Evolutionary conservation across 2,888 invertebrate species (phyloP).

Genomic region (Coleophora deauratella): DNA sequence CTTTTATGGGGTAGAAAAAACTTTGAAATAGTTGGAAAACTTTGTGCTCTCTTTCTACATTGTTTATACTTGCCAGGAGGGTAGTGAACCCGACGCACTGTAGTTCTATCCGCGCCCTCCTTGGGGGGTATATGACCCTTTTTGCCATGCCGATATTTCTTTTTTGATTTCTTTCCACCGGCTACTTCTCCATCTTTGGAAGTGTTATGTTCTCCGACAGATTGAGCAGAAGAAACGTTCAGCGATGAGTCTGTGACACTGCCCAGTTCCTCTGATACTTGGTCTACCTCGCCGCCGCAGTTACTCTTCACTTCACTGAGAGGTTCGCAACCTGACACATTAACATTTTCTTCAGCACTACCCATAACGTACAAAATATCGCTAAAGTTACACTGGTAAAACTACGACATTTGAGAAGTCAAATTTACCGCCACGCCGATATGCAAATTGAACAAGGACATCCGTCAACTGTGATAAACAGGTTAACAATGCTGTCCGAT

Average conservation of each 20-base stretch:
- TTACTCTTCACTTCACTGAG: conserved; percentile 19
- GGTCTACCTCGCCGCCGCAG: too few relatives aligned
- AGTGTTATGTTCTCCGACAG: conserved; percentile 35
- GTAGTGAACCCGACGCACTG: conserved; percentile 55
- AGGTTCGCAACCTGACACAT: conserved; percentile 16
- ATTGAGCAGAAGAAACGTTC: conserved; percentile 31
- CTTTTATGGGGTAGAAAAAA: conserved; percentile 83
- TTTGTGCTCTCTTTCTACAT: conserved; percentile 79
- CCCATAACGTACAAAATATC: conserved; percentile 43
- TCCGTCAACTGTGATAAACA: conserved; percentile 71
- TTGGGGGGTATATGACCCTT: conserved; percentile 54
- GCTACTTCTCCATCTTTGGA: conserved; percentile 50
- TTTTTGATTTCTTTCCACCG: conserved; percentile 54
- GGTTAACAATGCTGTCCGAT: conserved; percentile 58
- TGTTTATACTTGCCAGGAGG: conserved; percentile 62
- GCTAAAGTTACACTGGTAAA: conserved; percentile 37
- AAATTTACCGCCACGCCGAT: conserved; percentile 68
- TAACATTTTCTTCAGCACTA: conserved; percentile 51
- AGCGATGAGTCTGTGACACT: conserved; percentile 40
- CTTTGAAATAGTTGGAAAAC: conserved; percentile 80
- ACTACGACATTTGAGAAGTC: conserved; percentile 39
- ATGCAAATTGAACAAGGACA: conserved; percentile 67
- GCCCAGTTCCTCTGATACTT: conserved; percentile 23
- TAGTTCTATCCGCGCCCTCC: conserved; percentile 51
- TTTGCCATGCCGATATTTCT: conserved; percentile 62